Base-by-base conservation (phyloP, 2,113 vertebrate genomes). In the Elachura formosa region DNA sequence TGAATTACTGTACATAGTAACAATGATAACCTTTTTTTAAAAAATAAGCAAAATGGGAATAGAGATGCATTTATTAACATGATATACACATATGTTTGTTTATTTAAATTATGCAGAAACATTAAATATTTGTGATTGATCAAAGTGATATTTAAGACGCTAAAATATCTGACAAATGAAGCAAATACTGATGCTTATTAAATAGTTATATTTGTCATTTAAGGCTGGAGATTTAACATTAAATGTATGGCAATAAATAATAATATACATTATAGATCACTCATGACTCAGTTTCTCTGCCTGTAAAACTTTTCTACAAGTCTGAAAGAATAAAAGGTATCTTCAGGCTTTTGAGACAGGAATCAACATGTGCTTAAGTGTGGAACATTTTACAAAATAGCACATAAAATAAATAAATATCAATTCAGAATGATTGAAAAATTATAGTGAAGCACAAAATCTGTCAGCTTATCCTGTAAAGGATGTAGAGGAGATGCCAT, bases 201-300 rank as follows among this genome's bases (percentile, higher is more conserved):
- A 90, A 80, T n/a, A 77, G 52, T 87, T 72, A 68, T 17, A 89
- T 77, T 93, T 94, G 79, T 79, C 36, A 84, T 55, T 74, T 93
- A 95, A 93, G 75, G 82, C 48, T 86, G 52, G 56, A 74, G 55
- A 87, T 91, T 82, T 79, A 72, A 89, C 86, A 78, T 38, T 13
- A 76, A 84, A 89, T 74, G 34, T 59, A 69, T 76, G 90, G 77
- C 64, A 91, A 74, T 66, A 93, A 85, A 86, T 82, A 94, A 64
- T 61, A 69, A 69, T n/a, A 84, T 79, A 82, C 15, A 20, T 48
- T 68, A 77, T 51, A 72, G 54, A 87, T 74, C 54, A 31, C 34
- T 80, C 46, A 38, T 24, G 55, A 12, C 48, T 79, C 52, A 68
- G 18, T 62, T 92, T 91, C 77, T 76, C 82, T 77, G 41, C 43